Base-by-base conservation (phyloP, 2,797 vertebrate genomes). In the Danio aesculapii region DNA sequence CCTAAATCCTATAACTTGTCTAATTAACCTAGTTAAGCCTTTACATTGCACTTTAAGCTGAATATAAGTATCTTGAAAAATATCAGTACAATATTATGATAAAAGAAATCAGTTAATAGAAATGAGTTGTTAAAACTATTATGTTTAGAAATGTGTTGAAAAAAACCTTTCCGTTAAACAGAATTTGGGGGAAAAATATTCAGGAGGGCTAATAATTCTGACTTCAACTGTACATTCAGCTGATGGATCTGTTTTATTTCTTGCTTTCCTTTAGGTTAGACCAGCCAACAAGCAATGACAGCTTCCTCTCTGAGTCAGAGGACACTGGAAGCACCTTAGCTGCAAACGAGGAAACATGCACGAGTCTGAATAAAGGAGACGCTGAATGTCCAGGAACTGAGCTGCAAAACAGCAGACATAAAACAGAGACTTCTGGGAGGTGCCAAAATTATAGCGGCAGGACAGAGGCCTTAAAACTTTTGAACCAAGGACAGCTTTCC, bases 231-330 rank as follows among this genome's bases (percentile, higher is more conserved):
- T 39, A 13, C 50, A 41, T 53, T 30, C 30, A 30, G n/a, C 7
- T n/a, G 61, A 12, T 52, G 53, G 59, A 6, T 47, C 8, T 39
- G 19, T n/a, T 71, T 70, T 72, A 14, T n/a, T 52, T 50, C 47
- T 67, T 67, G 41, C 69, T 75, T 62, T 75, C 6, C 14, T 70
- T 71, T 70, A 88, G 86, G 67, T 75, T 70, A 58, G 61, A 83
- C 58, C 44, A 39, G 43, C 50, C 81, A 74, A 53, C 19, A 39
- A 41, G 21, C 39, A 52, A 52, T 79, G 82, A 83, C 30, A 16
- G 61, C 75, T 59, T 71, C 75, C 70, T 80, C 70, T 81, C 81
- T 69, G 80, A 79, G 9, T 67, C 59, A 11, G 66, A 71, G 17
- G 76, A 50, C 62, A 64, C 50, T 39, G 47, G 49, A 17, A 57